A percentile compares a stretch with the other conserved stretches of the same genome.
phyloP scores from a whole-genome alignment of 2,888 invertebrate genomes.

The Plemyria rubiginata region DNA sequence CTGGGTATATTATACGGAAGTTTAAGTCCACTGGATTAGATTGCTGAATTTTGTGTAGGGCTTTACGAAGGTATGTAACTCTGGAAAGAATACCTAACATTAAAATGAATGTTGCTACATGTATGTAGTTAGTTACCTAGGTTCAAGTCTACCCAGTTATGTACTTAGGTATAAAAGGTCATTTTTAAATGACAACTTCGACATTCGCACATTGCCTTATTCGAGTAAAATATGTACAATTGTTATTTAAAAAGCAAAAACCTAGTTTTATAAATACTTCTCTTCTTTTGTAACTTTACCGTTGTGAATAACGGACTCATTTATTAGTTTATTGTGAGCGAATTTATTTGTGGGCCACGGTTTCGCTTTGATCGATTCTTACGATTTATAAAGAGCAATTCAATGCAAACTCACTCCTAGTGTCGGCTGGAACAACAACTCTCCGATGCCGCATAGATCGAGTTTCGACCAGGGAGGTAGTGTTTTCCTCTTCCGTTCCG shows the following conservation, averaged over 20 bases:
- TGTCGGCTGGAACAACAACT: constrained; percentile 40
- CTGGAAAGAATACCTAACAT: too few relatives aligned
- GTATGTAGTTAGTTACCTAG: too few relatives aligned
- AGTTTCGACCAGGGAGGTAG: constrained; percentile 42
- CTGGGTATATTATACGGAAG: constrained; percentile 42
- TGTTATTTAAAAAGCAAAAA: too few relatives aligned
- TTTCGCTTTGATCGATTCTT: constrained; percentile 33
- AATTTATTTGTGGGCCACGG: constrained; percentile 13
- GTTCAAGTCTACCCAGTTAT: too few relatives aligned
- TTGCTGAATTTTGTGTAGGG: neutral
- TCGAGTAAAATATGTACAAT: too few relatives aligned
- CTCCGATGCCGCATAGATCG: constrained; percentile 39
- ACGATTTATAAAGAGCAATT: constrained; percentile 41
- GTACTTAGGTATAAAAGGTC: neutral
- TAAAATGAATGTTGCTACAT: too few relatives aligned
- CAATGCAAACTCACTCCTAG: constrained; percentile 42
- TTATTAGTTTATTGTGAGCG: constrained; percentile 13
- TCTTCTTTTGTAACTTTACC: neutral
- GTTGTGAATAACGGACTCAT: neutral
- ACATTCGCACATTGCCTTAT: too few relatives aligned
- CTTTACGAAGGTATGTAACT: too few relatives aligned
- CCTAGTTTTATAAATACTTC: neutral
- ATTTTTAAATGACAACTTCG: too few relatives aligned
- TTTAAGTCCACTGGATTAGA: constrained; percentile 7
- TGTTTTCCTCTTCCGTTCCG: constrained; percentile 44